Evolutionary conservation across 2,888 invertebrate genomes (phyloP), one percentile per base, ranked within the genome.

Genomic region (Aspidiotus rigidus): DNA sequence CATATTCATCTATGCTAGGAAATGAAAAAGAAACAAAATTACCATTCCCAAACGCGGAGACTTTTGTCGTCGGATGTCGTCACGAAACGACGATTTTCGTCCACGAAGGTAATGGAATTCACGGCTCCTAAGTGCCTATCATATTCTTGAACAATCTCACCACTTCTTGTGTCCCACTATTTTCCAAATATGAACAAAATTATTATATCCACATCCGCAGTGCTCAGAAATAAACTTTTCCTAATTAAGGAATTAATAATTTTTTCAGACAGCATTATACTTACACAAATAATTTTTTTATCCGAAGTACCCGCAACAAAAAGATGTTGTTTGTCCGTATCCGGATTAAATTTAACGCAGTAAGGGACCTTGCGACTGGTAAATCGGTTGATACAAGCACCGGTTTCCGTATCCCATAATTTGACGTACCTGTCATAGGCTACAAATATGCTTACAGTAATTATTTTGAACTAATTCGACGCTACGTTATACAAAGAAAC

Each of bases 51-150:
- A 62, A 99, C 96, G 64, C 99, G 82, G 74, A 99, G 83, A 77
- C 95, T 96, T 80, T 99, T 99, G 79, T 99, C 99, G 78, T 99
- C 99, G 0, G 98, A 98, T 0, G 99, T 98, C 15, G 98, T 95
- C 6, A 98, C 97, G 80, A 99, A 99, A 74, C 99, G 81, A 40
- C 98, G 82, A 81, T 98, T 98, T 76, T 97, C 95, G 78, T 99
- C 99, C 1, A 99, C 97, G 80, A 99, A 99, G 0, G 99, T 99
- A 75, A 99, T 97, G 0, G 95, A 89, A 79, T 99, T 99, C 1
- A 99, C 98, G 2, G 99, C 96, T 8, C 98, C 99, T 73, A 99
- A 83, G 82, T 99, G 99, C 1, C 99, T 83, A 81, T 99, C 99
- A 79, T 99, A 99, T 78, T 99, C 97, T 78, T 98, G 95, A 0